These are phyloP conservation scores for Marmota flaviventris DNA, from an alignment of 2,113 vertebrate species.

Conservation along the genomic window DNA sequence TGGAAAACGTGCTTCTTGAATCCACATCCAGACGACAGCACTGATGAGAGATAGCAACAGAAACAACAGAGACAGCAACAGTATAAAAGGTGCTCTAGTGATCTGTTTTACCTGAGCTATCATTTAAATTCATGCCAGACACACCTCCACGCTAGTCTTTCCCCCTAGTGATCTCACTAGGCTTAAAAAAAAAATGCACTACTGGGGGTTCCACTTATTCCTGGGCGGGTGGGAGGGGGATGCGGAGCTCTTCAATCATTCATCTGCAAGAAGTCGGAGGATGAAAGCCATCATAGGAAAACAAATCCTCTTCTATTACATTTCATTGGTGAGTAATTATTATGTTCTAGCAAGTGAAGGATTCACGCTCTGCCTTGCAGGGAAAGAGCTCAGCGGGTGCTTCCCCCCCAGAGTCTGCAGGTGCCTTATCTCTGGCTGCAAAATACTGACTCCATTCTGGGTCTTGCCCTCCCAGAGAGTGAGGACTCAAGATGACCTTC, in stretches of 20 bases:
- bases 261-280: background rate
- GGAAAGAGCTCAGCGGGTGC: background rate
- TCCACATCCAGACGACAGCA: background rate
- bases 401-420: background rate
- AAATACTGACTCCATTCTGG: background rate
- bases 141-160: constrained; percentile 56
- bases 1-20: background rate
- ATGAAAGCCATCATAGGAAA: constrained; percentile 62
- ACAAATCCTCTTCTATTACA: constrained; percentile 61
- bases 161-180: constrained; percentile 46
- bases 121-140: constrained; percentile 69
- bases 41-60: background rate
- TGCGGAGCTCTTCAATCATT: constrained; percentile 1
- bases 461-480: background rate
- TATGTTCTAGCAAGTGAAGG: constrained; percentile 43
- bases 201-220: constrained; percentile 29
- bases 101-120: constrained; percentile 48
- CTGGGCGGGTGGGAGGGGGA: constrained; percentile 54
- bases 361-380: background rate
- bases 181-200: constrained; percentile 57
- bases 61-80: background rate
- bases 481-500: background rate
- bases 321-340: constrained; percentile 72
- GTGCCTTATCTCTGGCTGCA: background rate
- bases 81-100: background rate